These are phyloP conservation scores for Porites australiensis DNA, from an alignment of 64 coral and sea anemone genomes.

Conservation along the genomic window DNA sequence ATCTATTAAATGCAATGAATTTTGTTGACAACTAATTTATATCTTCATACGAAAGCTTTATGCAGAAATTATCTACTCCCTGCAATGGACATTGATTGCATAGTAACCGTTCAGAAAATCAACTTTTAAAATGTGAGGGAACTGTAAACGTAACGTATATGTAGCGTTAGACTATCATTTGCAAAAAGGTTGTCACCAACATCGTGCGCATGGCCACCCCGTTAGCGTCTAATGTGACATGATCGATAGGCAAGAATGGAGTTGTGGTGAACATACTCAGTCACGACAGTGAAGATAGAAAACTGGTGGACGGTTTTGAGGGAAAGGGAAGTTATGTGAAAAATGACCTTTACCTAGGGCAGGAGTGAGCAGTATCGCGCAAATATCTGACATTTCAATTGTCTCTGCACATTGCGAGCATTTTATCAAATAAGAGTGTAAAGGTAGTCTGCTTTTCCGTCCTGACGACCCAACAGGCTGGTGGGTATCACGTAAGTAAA, in stretches of 20 bases:
- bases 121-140: no score
- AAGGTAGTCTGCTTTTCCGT: neutral
- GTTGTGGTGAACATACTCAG: conserved; percentile 51
- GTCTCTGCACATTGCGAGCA: conserved; percentile 49
- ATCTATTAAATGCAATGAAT: no score
- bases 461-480: neutral
- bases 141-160: no score
- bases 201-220: no score
- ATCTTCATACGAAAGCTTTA: no score
- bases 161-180: no score
- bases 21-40: no score
- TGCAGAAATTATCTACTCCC: no score
- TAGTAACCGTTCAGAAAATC: no score
- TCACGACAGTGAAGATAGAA: conserved; percentile 50
- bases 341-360: conserved; percentile 1
- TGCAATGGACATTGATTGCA: no score
- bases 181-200: no score
- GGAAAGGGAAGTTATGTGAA: neutral
- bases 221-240: conserved; percentile 58
- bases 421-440: conserved; percentile 51
- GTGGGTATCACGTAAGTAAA: conserved; percentile 60
- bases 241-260: conserved; percentile 37
- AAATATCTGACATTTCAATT: conserved; percentile 7
- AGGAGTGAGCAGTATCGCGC: neutral
- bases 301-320: conserved; percentile 1